phyloP scores from a whole-genome alignment of 2,888 invertebrate species.

The Leucoma salicis region DNA sequence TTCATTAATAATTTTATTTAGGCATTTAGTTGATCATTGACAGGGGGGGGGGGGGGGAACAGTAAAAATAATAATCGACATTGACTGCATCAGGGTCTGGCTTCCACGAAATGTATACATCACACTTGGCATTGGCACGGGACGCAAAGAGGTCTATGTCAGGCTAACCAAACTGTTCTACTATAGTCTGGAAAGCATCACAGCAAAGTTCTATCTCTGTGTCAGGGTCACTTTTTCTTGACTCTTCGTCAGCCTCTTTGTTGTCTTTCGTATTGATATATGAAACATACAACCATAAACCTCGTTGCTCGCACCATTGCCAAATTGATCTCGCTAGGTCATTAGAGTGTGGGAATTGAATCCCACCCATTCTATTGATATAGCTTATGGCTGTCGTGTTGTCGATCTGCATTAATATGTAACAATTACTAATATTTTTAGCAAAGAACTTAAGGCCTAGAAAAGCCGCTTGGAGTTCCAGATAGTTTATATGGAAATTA shows the following conservation, averaged over 20 bases:
- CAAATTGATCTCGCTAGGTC: no score
- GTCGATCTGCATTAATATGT: not conserved
- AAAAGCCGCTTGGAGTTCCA: no score
- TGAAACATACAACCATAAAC: not conserved
- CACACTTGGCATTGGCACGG: not conserved
- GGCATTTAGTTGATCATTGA: not conserved
- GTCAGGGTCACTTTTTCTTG: no score
- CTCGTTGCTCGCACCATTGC: not conserved
- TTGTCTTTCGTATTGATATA: no score
- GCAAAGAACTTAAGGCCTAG: no score
- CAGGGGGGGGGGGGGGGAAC: not conserved
- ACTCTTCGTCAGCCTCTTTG: no score
- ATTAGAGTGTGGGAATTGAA: no score
- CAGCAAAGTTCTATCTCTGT: not conserved
- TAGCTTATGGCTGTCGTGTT: no score
- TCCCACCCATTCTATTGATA: no score
- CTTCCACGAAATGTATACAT: not conserved
- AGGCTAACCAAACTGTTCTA: not conserved
- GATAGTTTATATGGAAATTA: not conserved
- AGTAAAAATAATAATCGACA: not conserved
- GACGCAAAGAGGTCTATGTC: not conserved
- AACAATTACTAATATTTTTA: not conserved
- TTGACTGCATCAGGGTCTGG: not conserved
- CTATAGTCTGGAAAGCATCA: not conserved
- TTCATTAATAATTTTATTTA: slow-evolving; percentile 7